These are phyloP conservation scores for Eucera pruinosa DNA, from an alignment of 2,888 invertebrate genomes.

Conservation along the genomic window DNA sequence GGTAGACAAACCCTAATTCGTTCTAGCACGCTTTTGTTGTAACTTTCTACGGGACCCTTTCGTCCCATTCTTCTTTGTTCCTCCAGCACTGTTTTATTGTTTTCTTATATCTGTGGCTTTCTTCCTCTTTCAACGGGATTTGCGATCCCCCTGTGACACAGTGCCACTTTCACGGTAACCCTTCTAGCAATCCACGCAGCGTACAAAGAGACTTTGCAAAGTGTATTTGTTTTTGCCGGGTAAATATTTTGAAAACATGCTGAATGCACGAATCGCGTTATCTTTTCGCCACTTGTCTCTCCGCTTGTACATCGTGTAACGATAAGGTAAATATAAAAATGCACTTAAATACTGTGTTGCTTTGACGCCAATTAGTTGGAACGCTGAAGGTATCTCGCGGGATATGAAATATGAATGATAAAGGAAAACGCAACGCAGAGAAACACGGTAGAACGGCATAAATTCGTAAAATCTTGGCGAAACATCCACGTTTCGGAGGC, in stretches of 20 bases:
- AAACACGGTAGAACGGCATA: background rate
- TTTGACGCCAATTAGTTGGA: background rate
- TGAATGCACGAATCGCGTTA: background rate
- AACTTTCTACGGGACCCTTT: constrained; percentile 67
- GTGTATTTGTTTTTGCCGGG: constrained; percentile 68
- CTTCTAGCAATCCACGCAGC: constrained; percentile 64
- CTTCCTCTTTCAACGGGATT: constrained; percentile 35
- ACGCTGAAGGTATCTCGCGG: background rate
- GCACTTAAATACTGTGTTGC: background rate
- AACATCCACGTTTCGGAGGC: constrained; percentile 26
- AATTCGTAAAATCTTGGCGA: constrained; percentile 21
- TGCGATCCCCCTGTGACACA: constrained; percentile 52
- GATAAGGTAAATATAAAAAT: background rate
- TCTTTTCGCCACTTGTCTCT: background rate
- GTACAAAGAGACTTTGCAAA: constrained; percentile 74
- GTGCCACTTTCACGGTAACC: constrained; percentile 52
- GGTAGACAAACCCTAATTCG: constrained; percentile 75
- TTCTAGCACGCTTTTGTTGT: constrained; percentile 74
- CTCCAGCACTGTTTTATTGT: constrained; percentile 36
- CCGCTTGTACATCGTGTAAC: background rate
- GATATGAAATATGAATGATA: constrained; percentile 17
- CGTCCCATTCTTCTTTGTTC: constrained; percentile 33
- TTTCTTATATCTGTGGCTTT: constrained; percentile 1
- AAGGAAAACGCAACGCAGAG: background rate
- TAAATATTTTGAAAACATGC: constrained; percentile 35